Conservation (phyloP, 1,140 invertebrate genomes). For the Aphis gossypii region DNA sequence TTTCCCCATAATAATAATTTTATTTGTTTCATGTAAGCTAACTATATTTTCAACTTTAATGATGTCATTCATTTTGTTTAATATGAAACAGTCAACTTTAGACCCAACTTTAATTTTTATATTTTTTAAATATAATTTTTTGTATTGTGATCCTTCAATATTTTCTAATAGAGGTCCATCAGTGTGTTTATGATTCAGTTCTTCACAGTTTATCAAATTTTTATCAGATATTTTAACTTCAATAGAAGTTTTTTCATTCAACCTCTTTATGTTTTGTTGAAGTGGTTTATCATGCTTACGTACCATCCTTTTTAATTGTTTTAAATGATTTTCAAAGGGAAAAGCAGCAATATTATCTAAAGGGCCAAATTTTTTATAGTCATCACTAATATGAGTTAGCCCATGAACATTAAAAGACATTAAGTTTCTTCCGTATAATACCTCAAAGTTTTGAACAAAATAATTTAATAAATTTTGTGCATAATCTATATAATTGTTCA, state of each 20-base stretch:
- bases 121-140: neutral
- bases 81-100: neutral
- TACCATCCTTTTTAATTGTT: neutral
- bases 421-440: neutral
- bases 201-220: neutral
- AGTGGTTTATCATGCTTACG: neutral
- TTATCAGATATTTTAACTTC: neutral
- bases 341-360: neutral
- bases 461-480: neutral
- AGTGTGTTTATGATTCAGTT: neutral
- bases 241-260: neutral
- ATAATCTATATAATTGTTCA: neutral
- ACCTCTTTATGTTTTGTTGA: neutral
- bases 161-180: neutral
- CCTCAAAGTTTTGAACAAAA: neutral
- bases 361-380: neutral
- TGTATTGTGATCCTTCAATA: neutral
- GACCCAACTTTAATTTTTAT: neutral
- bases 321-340: constrained; percentile 8
- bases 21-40: neutral
- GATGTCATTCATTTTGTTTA: neutral
- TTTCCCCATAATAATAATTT: constrained; percentile 4
- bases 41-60: neutral
- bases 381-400: neutral
- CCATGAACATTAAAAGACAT: neutral